Evolutionary conservation across 2,888 invertebrate species (phyloP), one percentile per base, ranked within the genome.

Genomic region (Griposia aprilina): DNA sequence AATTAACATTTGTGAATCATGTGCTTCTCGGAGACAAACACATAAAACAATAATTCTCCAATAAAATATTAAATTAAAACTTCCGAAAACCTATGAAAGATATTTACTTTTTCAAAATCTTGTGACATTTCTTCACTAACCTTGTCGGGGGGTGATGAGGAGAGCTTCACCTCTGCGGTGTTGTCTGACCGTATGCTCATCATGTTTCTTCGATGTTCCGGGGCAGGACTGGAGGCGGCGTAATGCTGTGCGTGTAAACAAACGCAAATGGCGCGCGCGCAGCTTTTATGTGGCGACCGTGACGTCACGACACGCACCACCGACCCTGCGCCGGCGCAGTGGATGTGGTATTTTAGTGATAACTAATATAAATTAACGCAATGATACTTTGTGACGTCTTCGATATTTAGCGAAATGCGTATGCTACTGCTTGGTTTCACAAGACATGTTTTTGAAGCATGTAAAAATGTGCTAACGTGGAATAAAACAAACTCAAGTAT

Each of bases 221-320:
- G 59, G 78, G 59, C 78, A 71, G 79, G 81, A 87, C 85, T 86
- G 60, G 75, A 66, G 48, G 52, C 82, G 63, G 59, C 74, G 72
- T 76, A 76, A 79, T 74, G 76, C 76, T 76, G 70, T 66, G 65
- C 69, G 83, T 82, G 85, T 90, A 93, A 94, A 91, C 93, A 94
- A 91, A 91, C 91, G 83, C 90, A 97, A 90, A 95, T 96, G 81
- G 81, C 88, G 90, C 85, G 87, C 77, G 87, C 89, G 85, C 90
- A 85, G 88, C 89, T 90, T 93, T 88, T 94, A 94, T 89, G 90
- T 78, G 87, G 60, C 72, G 76, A 17, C 72, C 85, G 80, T 88
- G 90, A 90, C 88, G 84, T 87, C 77, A 78, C 55, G 57, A 62
- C 60, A 71, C 65, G 67, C 69, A 8, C 52, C 75, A 62, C 41